Conservation (phyloP, 2,888 invertebrate genomes). For the Calephelis perditalis region DNA sequence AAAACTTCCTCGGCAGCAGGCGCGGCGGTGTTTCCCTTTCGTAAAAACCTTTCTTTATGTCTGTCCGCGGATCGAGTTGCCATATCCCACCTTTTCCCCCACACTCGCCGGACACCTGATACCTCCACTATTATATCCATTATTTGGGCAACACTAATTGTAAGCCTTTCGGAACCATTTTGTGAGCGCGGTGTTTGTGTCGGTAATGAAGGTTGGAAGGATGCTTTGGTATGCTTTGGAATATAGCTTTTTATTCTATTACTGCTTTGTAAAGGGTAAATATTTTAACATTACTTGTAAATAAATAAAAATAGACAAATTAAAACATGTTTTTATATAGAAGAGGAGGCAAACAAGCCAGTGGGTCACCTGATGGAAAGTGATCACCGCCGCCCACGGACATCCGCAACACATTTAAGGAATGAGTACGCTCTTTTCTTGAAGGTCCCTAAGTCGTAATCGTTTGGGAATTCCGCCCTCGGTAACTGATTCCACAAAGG, state of each 20-base stretch:
- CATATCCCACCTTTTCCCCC: conserved; percentile 23
- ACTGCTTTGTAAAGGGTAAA: not conserved
- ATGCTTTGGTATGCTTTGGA: conserved; percentile 2
- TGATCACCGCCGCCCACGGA: too few species aligned
- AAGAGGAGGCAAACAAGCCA: too few species aligned
- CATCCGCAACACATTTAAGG: too few species aligned
- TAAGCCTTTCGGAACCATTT: conserved; percentile 29
- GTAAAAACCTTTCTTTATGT: conserved; percentile 5
- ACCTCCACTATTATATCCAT: conserved; percentile 34
- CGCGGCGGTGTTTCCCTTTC: conserved; percentile 1
- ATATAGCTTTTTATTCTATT: not conserved
- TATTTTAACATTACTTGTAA: conserved; percentile 1
- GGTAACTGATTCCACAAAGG: too few species aligned
- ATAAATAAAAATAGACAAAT: not conserved
- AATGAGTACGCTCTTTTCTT: too few species aligned
- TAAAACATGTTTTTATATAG: too few species aligned
- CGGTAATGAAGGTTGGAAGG: conserved; percentile 2
- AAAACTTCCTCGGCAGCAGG: not conserved
- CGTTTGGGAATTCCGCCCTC: too few species aligned
- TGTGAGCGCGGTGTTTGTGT: conserved; percentile 14
- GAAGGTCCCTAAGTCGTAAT: too few species aligned
- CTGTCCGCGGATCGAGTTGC: conserved; percentile 24
- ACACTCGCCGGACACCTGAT: conserved; percentile 33
- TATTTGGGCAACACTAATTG: conserved; percentile 39
- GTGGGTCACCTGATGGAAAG: too few species aligned